These are phyloP conservation scores for Calameuta idolon DNA, from an alignment of 2,888 invertebrate genomes.

Conservation along the genomic window DNA sequence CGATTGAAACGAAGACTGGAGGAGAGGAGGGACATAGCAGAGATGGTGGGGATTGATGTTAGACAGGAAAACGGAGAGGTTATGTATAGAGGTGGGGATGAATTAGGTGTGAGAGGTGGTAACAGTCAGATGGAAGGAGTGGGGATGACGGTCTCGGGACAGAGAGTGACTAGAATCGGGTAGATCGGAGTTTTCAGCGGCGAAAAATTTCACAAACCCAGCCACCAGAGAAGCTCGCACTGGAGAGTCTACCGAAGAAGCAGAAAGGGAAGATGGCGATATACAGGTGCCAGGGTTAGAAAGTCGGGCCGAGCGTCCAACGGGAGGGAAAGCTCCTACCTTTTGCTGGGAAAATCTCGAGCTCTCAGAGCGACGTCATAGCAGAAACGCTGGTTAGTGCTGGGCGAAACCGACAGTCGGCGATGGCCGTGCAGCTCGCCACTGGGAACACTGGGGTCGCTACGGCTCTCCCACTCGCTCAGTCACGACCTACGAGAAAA, in stretches of 20 bases:
- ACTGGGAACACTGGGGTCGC: constrained; percentile 55
- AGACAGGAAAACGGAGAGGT: not conserved
- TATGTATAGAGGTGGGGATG: not conserved
- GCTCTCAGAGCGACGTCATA: constrained; percentile 57
- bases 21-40: not conserved
- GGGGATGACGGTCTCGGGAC: not conserved
- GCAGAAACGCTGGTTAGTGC: constrained; percentile 30
- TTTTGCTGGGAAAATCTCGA: constrained; percentile 44
- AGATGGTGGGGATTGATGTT: not conserved
- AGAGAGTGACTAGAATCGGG: not conserved
- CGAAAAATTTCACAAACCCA: constrained; percentile 32
- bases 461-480: constrained; percentile 45
- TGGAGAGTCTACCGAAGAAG: constrained; percentile 33
- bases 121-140: not conserved
- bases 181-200: constrained; percentile 3
- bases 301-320: constrained; percentile 17
- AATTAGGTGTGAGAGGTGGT: not conserved
- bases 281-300: constrained; percentile 10
- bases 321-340: constrained; percentile 50
- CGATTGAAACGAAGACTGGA: constrained; percentile 30
- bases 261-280: not conserved
- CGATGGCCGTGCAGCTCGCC: constrained; percentile 49
- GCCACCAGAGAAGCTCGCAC: constrained; percentile 35
- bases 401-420: constrained; percentile 44
- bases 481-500: constrained; percentile 32